Conservation (phyloP, 2,797 vertebrate species). For the Pangasius macronema region DNA sequence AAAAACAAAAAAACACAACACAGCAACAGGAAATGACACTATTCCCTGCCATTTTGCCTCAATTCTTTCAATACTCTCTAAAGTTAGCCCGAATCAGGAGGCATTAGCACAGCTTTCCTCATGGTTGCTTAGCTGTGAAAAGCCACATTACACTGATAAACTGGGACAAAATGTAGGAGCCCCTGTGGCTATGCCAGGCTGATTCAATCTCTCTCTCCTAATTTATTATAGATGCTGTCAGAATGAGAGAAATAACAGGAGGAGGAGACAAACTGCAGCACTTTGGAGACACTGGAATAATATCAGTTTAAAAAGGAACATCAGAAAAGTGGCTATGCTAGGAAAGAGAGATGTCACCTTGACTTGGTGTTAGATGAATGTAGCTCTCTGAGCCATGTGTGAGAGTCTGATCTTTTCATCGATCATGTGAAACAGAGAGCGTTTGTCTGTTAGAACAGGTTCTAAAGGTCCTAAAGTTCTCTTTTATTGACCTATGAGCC, state of each 20-base stretch:
- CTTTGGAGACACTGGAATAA: constrained; percentile 7
- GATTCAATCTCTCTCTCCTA: constrained; percentile 20
- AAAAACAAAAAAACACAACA: constrained; percentile 21
- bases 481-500: neutral
- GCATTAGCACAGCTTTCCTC: neutral
- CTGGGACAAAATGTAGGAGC: constrained; percentile 33
- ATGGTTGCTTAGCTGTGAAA: neutral
- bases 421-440: neutral
- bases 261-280: constrained; percentile 55
- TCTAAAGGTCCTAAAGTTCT: too few relatives aligned
- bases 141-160: constrained; percentile 17
- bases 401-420: neutral
- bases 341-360: neutral
- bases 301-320: constrained; percentile 25
- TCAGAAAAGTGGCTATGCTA: neutral
- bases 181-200: constrained; percentile 42
- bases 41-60: constrained; percentile 50
- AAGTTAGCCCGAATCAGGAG: constrained; percentile 38
- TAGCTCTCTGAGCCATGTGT: neutral
- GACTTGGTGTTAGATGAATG: neutral
- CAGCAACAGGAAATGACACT: constrained; percentile 27
- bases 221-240: constrained; percentile 62
- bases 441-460: neutral
- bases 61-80: constrained; percentile 48
- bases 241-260: constrained; percentile 55